Base-by-base conservation (phyloP, 2,888 invertebrate genomes). In the Ctenicera cuprea region DNA sequence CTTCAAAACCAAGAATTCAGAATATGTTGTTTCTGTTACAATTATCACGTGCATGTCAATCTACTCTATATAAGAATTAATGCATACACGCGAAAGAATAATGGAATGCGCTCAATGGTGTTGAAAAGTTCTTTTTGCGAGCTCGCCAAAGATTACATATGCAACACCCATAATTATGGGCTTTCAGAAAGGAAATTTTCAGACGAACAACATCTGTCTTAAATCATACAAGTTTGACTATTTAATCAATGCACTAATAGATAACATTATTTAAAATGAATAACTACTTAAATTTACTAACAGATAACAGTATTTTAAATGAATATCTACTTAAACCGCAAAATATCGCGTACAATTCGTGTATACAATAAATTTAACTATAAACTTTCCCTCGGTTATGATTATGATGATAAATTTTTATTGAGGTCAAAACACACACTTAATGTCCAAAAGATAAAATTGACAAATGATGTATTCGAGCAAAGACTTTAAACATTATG, bases 1-100 rank as follows among this genome's bases (percentile, higher is more conserved):
- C 54, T 54, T 22, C 5, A 33, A 16, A 5, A 26, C 0, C 54
- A 54, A 54, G 54, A 54, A 54, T 54, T 54, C 14, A 30, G 14
- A 33, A 30, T 30, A 54, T 54, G 54, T 30, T 9, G 30, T n/a
- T n/a, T n/a, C 9, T 54, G 22, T 12, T 11, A 50, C 12, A 30
- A 54, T 54, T 54, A 54, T 54, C 54, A 54, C 14, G 12, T 54
- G 54, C 54, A 54, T 54, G 54, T 33, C 54, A 54, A 54, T 52
- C 52, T 52, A 26, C 22, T 16, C 7, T 48, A 45, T 26, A 26
- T n/a, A 18, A n/a, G 7, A 33, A 54, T 54, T 54, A 26, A 54
- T 30, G 30, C 22, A 16, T 8, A 54, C 54, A 30, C 14, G 54
- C 54, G 22, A 14, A 54, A 54, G n/a, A 33, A 50, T 30, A n/a